Conservation (phyloP, 2,888 invertebrate species). For the Polyommatus iphigenia region DNA sequence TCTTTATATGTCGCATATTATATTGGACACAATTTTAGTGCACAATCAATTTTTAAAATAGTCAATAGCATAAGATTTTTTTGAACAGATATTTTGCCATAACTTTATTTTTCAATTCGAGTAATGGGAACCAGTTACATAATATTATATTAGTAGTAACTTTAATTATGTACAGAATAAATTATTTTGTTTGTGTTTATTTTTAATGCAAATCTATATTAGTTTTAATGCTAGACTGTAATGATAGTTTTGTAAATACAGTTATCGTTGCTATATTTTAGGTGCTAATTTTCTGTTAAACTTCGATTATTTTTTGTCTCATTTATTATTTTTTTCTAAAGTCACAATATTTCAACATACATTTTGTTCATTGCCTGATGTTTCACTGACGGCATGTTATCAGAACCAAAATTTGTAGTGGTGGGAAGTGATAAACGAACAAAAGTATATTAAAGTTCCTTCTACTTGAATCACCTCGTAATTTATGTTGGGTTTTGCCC, state of each 20-base stretch:
- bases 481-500: constrained; percentile 72
- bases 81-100: constrained; percentile 64
- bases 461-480: constrained; percentile 81
- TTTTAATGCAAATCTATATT: constrained; percentile 63
- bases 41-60: constrained; percentile 40
- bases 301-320: constrained; percentile 46
- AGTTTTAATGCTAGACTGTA: constrained; percentile 64
- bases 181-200: constrained; percentile 72
- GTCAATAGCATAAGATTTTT: constrained; percentile 45
- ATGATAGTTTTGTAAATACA: constrained; percentile 70
- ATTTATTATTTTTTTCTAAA: constrained; percentile 48
- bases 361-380: constrained; percentile 39
- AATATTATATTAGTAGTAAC: constrained; percentile 52
- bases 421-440: constrained; percentile 72
- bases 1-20: constrained; percentile 15
- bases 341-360: constrained; percentile 60
- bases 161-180: constrained; percentile 72
- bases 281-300: constrained; percentile 66
- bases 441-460: constrained; percentile 66
- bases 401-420: constrained; percentile 71
- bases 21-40: constrained; percentile 27
- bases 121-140: constrained; percentile 60
- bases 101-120: constrained; percentile 57
- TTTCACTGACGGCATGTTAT: constrained; percentile 61
- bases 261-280: constrained; percentile 70